Evolutionary conservation across 1,140 invertebrate species (phyloP), one percentile per base, ranked within the genome.

Genomic region (Leptopilina boulardi): DNA sequence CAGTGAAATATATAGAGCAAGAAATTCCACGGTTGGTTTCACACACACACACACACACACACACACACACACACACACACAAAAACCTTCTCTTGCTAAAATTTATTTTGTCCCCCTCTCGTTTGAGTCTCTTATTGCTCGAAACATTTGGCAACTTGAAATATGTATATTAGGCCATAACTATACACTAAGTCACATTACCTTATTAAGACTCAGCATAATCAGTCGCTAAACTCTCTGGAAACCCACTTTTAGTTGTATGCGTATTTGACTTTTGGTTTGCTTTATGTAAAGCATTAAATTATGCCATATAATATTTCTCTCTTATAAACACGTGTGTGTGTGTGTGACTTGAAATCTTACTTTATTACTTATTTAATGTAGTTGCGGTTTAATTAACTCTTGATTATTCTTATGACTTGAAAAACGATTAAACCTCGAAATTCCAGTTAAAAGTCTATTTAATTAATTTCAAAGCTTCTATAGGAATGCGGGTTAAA

Each of bases 221-320:
- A 66, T 66, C 59, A 66, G 59, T 30, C 59, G 59, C 59, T 66
- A 30, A 66, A 66, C 59, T 66, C 59, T 66, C 15, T 23, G n/a
- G 23, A 66, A 38, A 66, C 23, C 26, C 23, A 66, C 23, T 66
- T 66, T 66, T 30, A 30, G 23, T 66, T 30, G 59, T 30, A 66
- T 66, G 59, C 47, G 47, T 66, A 66, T 66, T 66, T 66, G 59
- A 66, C 59, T 66, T n/a, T 66, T 66, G 59, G 59, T 66, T 66
- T 66, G 26, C 59, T 66, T 66, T 66, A 66, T 30, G 23, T 66
- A 30, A 66, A 30, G 59, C 59, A 66, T 66, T 30, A 66, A 66
- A 30, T 66, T 30, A n/a, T 34, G 21, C 59, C 59, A 66, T n/a
- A n/a, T 66, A 66, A 66, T 66, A 66, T 66, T 66, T 66, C 23